Evolutionary conservation across 2,797 vertebrate genomes (phyloP).

Genomic region (Coranthus polyacanthus): DNA sequence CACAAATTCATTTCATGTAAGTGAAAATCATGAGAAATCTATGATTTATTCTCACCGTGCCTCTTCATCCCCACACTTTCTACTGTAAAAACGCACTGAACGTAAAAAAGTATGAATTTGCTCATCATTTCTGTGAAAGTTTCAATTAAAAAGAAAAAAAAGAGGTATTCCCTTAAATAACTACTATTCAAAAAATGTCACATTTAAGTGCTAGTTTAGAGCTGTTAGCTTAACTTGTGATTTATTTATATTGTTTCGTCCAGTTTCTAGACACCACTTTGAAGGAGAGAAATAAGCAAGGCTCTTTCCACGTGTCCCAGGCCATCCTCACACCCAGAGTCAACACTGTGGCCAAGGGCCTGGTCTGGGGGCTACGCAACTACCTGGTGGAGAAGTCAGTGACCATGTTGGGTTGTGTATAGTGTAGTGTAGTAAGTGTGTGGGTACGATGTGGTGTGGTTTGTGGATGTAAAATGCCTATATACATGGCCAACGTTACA

Average conservation of each 20-base stretch:
- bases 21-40: too few species aligned
- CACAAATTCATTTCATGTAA: too few species aligned
- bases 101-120: too few species aligned
- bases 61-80: too few species aligned
- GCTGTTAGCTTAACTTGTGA: not conserved
- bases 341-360: constrained; percentile 91
- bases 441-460: not conserved
- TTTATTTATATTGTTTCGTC: not conserved
- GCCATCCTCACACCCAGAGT: constrained; percentile 94
- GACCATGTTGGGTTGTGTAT: not conserved
- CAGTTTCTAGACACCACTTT: constrained; percentile 94
- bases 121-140: too few species aligned
- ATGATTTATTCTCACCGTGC: too few species aligned
- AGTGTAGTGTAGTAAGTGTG: too few species aligned
- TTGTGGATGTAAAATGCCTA: not conserved
- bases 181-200: not conserved
- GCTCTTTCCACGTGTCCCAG: constrained; percentile 96
- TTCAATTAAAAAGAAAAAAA: too few species aligned
- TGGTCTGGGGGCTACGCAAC: constrained; percentile 91
- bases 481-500: not conserved
- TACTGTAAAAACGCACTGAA: too few species aligned
- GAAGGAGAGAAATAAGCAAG: constrained; percentile 86
- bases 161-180: too few species aligned
- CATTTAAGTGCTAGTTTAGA: not conserved
- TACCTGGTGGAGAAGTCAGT: constrained; percentile 94